A percentile compares a stretch with the other conserved stretches of the same genome.
Evolutionary conservation across 2,888 invertebrate genomes (phyloP).

Genomic region (Acrobeloides nanus): DNA sequence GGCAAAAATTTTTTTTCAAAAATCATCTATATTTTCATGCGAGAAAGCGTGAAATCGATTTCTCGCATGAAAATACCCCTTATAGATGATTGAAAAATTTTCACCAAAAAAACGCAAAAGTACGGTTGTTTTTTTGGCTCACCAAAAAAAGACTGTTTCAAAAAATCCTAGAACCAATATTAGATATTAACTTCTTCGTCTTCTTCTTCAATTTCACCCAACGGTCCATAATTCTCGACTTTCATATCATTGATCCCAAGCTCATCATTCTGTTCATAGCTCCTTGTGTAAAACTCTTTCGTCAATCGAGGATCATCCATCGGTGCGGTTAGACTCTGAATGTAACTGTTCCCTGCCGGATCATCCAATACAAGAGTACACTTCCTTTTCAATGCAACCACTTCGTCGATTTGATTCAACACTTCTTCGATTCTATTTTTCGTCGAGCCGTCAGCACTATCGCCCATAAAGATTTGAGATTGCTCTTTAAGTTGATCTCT

Average conservation of each 20-base stretch:
- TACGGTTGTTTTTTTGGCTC: too few species aligned
- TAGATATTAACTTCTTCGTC: slow-evolving; percentile 32
- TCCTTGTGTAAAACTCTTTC: slow-evolving; percentile 73
- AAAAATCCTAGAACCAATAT: too few species aligned
- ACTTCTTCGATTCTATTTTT: slow-evolving; percentile 26
- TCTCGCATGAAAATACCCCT: too few species aligned
- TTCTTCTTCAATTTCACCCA: slow-evolving; percentile 36
- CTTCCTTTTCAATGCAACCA: slow-evolving; percentile 38
- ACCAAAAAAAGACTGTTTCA: too few species aligned
- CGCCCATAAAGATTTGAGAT: slow-evolving; percentile 50
- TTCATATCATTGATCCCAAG: slow-evolving; percentile 91
- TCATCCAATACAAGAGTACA: slow-evolving; percentile 82
- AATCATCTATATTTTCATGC: too few species aligned
- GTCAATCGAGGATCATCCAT: slow-evolving; percentile 61
- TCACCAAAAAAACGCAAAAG: too few species aligned
- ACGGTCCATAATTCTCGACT: slow-evolving; percentile 69
- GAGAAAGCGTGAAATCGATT: too few species aligned
- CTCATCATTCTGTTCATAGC: slow-evolving; percentile 84
- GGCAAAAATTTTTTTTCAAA: too few species aligned
- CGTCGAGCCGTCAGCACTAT: slow-evolving; percentile 33
- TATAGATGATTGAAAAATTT: too few species aligned
- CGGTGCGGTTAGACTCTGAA: slow-evolving; percentile 57
- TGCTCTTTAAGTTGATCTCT: slow-evolving; percentile 54
- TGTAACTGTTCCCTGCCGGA: slow-evolving; percentile 92
- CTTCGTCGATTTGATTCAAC: slow-evolving; percentile 32